These are phyloP conservation scores for Melieria crassipennis DNA, from an alignment of 2,888 invertebrate genomes.

Conservation along the genomic window DNA sequence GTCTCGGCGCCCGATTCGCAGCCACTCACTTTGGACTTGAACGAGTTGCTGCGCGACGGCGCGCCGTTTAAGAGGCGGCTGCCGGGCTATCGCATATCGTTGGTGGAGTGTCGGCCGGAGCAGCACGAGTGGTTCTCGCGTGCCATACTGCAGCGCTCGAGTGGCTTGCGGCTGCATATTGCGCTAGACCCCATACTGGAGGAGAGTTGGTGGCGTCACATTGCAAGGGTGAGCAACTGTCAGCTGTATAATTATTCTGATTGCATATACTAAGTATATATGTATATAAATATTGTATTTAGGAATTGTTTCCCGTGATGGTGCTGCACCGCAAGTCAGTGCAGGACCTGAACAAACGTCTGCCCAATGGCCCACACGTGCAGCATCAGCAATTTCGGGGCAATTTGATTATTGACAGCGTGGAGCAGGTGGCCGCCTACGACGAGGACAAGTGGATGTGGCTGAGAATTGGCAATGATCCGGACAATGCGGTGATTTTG, in stretches of 20 bases:
- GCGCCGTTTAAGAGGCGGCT: conserved; percentile 16
- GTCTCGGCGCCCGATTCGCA: conserved; percentile 29
- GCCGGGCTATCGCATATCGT: conserved; percentile 11
- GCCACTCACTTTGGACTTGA: conserved; percentile 32
- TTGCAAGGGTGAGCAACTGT: not conserved
- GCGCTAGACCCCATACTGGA: conserved; percentile 19
- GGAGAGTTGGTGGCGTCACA: not conserved
- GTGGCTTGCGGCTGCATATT: conserved; percentile 35
- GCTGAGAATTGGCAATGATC: conserved; percentile 37
- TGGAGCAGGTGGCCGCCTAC: conserved; percentile 24
- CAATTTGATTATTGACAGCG: conserved; percentile 38
- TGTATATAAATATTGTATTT: not conserved
- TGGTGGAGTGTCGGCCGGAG: conserved; percentile 33
- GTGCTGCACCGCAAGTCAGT: conserved; percentile 39
- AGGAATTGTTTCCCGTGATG: conserved; percentile 41
- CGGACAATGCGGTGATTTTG: conserved; percentile 27
- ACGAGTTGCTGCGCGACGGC: not conserved
- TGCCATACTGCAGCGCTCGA: conserved; percentile 22
- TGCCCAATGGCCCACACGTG: conserved; percentile 22
- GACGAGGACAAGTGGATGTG: conserved; percentile 43
- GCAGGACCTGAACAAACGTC: conserved; percentile 34
- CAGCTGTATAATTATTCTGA: not conserved
- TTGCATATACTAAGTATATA: not conserved
- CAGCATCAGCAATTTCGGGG: conserved; percentile 41
- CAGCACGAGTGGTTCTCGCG: conserved; percentile 42